Base-by-base conservation (phyloP, 2,797 vertebrate genomes). In the Trichosurus vulpecula region DNA sequence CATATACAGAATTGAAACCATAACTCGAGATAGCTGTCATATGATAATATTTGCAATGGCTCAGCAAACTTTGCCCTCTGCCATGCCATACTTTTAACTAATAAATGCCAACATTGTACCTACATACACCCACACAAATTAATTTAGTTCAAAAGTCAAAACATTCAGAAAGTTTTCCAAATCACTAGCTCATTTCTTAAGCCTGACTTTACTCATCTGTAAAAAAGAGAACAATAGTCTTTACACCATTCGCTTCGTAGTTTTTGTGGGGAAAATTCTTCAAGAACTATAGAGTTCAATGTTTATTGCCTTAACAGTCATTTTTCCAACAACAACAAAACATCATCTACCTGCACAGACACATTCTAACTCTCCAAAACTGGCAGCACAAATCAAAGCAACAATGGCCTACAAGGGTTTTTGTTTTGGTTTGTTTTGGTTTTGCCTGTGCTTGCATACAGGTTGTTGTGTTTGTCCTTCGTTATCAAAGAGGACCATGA, bases 1-100 rank as follows among this genome's bases (percentile, higher is more conserved):
- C 95, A 97, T 29, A 66, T 22, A 54, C 54, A 57, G 13, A 90
- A 61, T 27, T 91, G 58, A 95, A 95, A 27, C 52, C 93, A 91
- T 57, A 95, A 90, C 41, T 0, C 11, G 10, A 8, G 91, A 25
- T 22, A 92, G 54, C 81, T 94, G 57, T 92, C 95, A 91, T 54
- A 53, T 56, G 51, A 52, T 27, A 27, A 54, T 22, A 22, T 54
- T 22, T 10, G 91, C 47, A 74, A 96, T 89, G 16, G 81, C 54
- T 55, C 19, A 13, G 12, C 57, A 89, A 89, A 93, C 5, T 92
- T 91, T 91, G 57, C 93, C 55, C 54, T 93, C 53, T n/a, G 94
- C 90, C 93, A 93, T 51, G 81, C 27, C 9, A 54, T 87, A 94
- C 52, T 1, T 61, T 92, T 58, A 92, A 91, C 47, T 92, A 52